phyloP scores from a whole-genome alignment of 2,113 vertebrate genomes.

The Felis catus region F.catus_Fca126_mat1.0 CM031413.1:83458501-83459000 shows the following conservation, averaged over 20 bases:
- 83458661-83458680: neutral
- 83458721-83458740: neutral
- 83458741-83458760: neutral
- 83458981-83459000: neutral
- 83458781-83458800: neutral
- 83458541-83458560: neutral
- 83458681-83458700: neutral
- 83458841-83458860: neutral
- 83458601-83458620: neutral
- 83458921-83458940: constrained; percentile 48
- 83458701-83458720: constrained; percentile 7
- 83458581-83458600: neutral
- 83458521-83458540: neutral
- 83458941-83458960: constrained; percentile 5
- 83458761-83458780: neutral
- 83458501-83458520: neutral
- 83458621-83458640: neutral
- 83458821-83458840: neutral
- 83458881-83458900: constrained; percentile 34
- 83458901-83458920: constrained; percentile 15
- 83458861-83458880: constrained; percentile 8
- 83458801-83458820: neutral
- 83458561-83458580: neutral
- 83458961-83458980: neutral
- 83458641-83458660: neutral